phyloP scores from a whole-genome alignment of 2,113 vertebrate species.

The Otus sunia region DNA sequence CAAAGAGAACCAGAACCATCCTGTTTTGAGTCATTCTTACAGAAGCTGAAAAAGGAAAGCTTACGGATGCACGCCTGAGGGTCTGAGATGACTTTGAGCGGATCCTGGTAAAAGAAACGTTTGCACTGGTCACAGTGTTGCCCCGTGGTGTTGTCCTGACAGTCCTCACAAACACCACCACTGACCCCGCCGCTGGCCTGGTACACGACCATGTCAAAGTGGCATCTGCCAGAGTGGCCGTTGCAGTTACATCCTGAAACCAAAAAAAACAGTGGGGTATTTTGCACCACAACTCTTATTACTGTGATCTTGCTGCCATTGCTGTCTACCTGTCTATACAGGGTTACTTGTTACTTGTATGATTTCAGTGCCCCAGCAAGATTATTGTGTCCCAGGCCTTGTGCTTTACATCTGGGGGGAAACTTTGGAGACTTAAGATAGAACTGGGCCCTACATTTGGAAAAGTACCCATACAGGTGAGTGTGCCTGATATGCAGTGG shows the following conservation, averaged over 20 bases:
- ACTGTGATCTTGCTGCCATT: not conserved
- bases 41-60: not conserved
- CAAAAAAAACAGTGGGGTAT: not conserved
- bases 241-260: conserved; percentile 84
- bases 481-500: not conserved
- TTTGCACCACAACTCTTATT: not conserved
- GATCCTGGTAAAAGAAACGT: conserved; percentile 79
- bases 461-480: not conserved
- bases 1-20: not conserved
- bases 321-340: not conserved
- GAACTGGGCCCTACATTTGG: not conserved
- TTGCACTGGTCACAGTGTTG: conserved; percentile 82
- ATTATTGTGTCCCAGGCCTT: not conserved
- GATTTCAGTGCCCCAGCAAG: not conserved
- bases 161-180: conserved; percentile 85
- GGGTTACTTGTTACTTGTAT: not conserved
- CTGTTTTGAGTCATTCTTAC: not conserved
- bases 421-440: not conserved
- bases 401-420: not conserved
- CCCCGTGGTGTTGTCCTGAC: conserved; percentile 79
- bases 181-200: conserved; percentile 68
- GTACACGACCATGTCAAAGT: conserved; percentile 77
- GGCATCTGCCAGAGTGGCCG: conserved; percentile 82
- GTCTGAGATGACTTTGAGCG: conserved; percentile 69
- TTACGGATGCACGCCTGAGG: conserved; percentile 77